These are phyloP conservation scores for Oscheius sp. DNA, from an alignment of 2,888 invertebrate species.

Conservation along the genomic window DNA sequence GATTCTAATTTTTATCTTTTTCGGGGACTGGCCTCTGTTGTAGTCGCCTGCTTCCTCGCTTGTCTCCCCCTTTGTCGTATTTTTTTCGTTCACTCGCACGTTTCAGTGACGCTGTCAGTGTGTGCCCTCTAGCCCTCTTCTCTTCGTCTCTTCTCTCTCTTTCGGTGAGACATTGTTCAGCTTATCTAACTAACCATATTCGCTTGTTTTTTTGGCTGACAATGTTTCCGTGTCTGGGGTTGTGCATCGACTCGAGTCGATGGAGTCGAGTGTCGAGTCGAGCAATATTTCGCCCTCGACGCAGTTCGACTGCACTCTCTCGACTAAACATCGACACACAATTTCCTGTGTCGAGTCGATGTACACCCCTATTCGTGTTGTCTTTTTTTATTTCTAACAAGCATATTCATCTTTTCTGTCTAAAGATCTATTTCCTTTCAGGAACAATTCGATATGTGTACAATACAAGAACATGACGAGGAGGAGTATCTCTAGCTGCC, in stretches of 20 bases:
- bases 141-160: slow-evolving; percentile 12
- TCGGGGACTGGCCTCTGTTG: background rate
- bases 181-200: slow-evolving; percentile 16
- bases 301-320: too few species aligned
- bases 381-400: background rate
- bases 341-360: too few species aligned
- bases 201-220: background rate
- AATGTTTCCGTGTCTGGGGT: slow-evolving; percentile 17
- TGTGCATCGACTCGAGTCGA: too few species aligned
- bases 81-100: slow-evolving; percentile 34
- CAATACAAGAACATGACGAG: slow-evolving; percentile 42
- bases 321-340: too few species aligned
- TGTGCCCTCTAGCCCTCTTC: slow-evolving; percentile 21
- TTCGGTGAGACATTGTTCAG: slow-evolving; percentile 34
- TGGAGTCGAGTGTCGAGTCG: too few species aligned
- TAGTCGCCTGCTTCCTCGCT: background rate
- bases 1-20: background rate
- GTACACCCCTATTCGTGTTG: too few species aligned
- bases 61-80: background rate
- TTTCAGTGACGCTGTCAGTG: slow-evolving; percentile 38
- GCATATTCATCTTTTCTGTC: background rate
- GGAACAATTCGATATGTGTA: slow-evolving; percentile 44
- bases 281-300: too few species aligned
- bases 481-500: slow-evolving; percentile 31
- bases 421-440: slow-evolving; percentile 23